Evolutionary conservation across 2,888 invertebrate species (phyloP).

Genomic region (Choristoneura rosaceana): DNA sequence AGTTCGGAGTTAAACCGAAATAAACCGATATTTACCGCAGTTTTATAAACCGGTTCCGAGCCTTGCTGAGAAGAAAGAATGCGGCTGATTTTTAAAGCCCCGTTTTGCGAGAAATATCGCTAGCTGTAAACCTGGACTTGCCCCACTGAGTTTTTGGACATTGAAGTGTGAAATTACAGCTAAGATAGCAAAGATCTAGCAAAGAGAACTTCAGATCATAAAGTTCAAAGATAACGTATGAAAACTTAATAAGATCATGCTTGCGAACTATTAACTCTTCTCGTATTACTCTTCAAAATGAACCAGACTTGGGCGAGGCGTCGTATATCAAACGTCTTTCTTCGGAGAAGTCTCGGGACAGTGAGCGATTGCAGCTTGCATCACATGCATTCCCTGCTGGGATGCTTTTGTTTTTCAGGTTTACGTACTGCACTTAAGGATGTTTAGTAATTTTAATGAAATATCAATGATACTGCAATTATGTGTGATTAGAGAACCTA

Average conservation of each 20-base stretch:
- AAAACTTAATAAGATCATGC: slow-evolving; percentile 7
- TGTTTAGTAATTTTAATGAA: neutral
- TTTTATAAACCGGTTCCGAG: too few relatives aligned
- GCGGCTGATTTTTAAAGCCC: too few relatives aligned
- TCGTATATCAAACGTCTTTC: slow-evolving; percentile 14
- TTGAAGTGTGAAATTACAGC: too few relatives aligned
- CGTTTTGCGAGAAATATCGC: too few relatives aligned
- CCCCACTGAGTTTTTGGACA: too few relatives aligned
- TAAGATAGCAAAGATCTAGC: too few relatives aligned
- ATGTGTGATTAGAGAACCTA: too few relatives aligned
- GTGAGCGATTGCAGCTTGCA: slow-evolving; percentile 18
- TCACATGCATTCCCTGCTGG: slow-evolving; percentile 13
- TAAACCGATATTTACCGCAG: too few relatives aligned
- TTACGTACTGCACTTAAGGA: neutral
- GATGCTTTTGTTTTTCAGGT: neutral
- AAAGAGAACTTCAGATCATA: neutral
- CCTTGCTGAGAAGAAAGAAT: too few relatives aligned
- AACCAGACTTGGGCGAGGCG: neutral
- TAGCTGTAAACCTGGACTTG: too few relatives aligned
- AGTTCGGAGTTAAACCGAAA: too few relatives aligned
- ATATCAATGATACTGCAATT: too few relatives aligned
- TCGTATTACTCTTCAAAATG: neutral
- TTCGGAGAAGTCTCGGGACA: slow-evolving; percentile 4
- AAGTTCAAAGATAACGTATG: neutral
- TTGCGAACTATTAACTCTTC: slow-evolving; percentile 12